phyloP scores from a whole-genome alignment of 2,888 invertebrate genomes.

The Tenthredo amoena region DNA sequence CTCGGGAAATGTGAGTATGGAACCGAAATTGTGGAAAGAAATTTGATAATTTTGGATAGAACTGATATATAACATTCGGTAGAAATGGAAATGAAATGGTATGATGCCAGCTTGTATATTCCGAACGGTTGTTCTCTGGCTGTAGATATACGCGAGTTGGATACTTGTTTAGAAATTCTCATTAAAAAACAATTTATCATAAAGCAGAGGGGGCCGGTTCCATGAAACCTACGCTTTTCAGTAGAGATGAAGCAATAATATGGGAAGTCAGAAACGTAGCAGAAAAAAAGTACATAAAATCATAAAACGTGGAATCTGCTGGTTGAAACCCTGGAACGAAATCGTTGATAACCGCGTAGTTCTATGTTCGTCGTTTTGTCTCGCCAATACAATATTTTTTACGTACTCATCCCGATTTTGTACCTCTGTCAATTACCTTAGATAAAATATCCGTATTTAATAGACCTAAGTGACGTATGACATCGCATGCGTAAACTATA shows the following conservation, averaged over 20 bases:
- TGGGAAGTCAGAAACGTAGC: neutral
- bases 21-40: constrained; percentile 16
- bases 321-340: neutral
- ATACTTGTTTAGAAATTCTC: constrained; percentile 26
- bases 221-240: neutral
- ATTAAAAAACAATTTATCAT: constrained; percentile 29
- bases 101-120: constrained; percentile 1
- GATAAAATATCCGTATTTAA: neutral
- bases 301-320: neutral
- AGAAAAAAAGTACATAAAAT: neutral
- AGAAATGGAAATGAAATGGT: neutral
- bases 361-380: no score
- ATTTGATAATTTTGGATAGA: neutral
- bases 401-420: neutral
- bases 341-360: neutral
- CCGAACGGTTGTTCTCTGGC: neutral
- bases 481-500: neutral
- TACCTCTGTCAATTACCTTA: neutral
- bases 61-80: neutral
- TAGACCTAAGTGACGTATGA: neutral
- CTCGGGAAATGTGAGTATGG: neutral
- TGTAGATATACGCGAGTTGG: neutral
- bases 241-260: neutral
- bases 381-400: neutral
- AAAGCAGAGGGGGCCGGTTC: neutral